Base-by-base conservation (phyloP, 1,140 invertebrate genomes). In the Caenorhabditis remanei region DNA sequence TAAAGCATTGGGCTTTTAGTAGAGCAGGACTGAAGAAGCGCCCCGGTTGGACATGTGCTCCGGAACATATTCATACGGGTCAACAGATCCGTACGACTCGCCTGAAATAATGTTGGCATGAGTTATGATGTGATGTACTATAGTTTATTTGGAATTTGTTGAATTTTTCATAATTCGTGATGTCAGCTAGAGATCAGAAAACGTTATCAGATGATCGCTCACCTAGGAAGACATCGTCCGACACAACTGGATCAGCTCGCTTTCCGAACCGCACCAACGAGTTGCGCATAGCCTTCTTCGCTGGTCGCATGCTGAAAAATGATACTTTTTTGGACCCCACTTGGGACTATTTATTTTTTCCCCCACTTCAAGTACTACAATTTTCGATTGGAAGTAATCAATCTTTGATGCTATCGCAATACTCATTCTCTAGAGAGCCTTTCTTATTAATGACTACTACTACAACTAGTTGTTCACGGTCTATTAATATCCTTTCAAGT, bases 251-350 rank as follows among this genome's bases (percentile, higher is more conserved):
- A 24, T 87, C 71, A 14, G 86, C 55, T 67, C 86, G 55, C 43
- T 87, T 87, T 7, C 86, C 86, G 48, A 87, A 87, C 14, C 86
- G 86, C n/a, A 87, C 86, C 79, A 87, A 55, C 53, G 86, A 87
- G 63, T 87, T 87, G 55, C 86, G 75, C 86, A 87, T 87, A 4
- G 86, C 86, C 82, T 87, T 87, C 63, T 87, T 87, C 1, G 86
- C 55, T 53, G 86, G 86, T 71, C 86, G 32, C 85, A 85, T 61
- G 63, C 85, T 85, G 85, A 85, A 85, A 85, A 55, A 79, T 65
- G 61, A 79, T 63, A 71, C 65, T 71, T 46, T 71, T 79, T 50
- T 46, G 11, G 32, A n/a, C n/a, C 43, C 46, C 71, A 50, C 71
- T 50, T 24, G 71, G 71, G 71, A 79, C 9, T 50, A 50, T 79